Evolutionary conservation across 1,140 invertebrate genomes (phyloP), one percentile per base, ranked within the genome.

Genomic region (Drosophila mojavensis): DNA sequence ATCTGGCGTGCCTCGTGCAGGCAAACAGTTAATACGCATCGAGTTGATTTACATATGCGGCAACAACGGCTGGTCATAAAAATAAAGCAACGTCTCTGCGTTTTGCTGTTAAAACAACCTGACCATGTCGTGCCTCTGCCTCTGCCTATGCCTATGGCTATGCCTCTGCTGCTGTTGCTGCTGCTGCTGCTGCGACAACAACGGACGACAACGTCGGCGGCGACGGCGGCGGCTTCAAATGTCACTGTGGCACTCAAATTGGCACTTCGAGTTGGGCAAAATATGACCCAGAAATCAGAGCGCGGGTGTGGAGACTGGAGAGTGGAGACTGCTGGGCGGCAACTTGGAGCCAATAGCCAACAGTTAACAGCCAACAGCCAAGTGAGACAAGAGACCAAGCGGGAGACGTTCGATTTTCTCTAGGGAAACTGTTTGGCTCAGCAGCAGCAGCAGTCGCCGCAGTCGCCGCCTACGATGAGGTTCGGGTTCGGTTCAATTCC

Each of bases 271-370:
- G 71, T 74, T 74, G 66, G 51, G 66, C 65, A 79, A 85, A 86
- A 88, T 76, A 82, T 85, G 82, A 85, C 82, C 79, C 82, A 85
- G 79, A 88, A 85, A 85, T 88, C 67, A 58, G 64, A 69, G 71
- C 36, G 61, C 64, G 61, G 50, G 55, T 61, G 63, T 56, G 69
- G 13, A 30, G 60, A 47, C 51, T 39, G 62, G 51, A 77, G 75
- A 74, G 64, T 39, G 61, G 58, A 77, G 75, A 77, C 70, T 74
- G 75, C 64, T 77, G 64, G 75, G 75, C 75, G 75, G 71, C 71
- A 70, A 64, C 60, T 59, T 41, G 28, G 30, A 58, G 65, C 24
- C 26, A 15, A 28, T 20, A n/a, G 24, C 61, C 9, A 17, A 30
- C 20, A n/a, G 24, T 50, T 5, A 17, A 30, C 20, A 30, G 20